Conservation (phyloP, 2,888 invertebrate genomes). For the Acleris literana region DNA sequence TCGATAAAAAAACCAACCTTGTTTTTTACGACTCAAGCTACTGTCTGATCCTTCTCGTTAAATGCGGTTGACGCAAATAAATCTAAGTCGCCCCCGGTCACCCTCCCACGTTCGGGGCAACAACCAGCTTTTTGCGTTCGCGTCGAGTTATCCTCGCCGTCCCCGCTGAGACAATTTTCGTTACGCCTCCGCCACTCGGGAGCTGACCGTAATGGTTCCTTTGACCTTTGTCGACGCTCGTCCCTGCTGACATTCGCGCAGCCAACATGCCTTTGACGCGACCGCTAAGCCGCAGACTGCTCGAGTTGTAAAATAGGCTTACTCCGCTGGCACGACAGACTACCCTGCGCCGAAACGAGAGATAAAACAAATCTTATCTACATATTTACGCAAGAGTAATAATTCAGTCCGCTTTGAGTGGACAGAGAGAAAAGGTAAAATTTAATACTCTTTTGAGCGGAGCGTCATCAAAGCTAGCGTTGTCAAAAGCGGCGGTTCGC, state of each 20-base stretch:
- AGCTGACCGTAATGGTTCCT: constrained; percentile 65
- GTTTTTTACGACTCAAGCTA: constrained; percentile 36
- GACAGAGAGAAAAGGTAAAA: constrained; percentile 66
- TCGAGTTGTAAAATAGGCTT: constrained; percentile 42
- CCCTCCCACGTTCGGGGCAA: constrained; percentile 52
- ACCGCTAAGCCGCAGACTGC: constrained; percentile 54
- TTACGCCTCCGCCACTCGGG: constrained; percentile 65
- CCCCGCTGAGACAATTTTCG: constrained; percentile 66
- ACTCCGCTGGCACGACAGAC: constrained; percentile 32
- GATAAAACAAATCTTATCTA: constrained; percentile 50
- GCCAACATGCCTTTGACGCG: constrained; percentile 61
- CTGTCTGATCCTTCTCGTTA: constrained; percentile 35
- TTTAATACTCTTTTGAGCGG: constrained; percentile 70
- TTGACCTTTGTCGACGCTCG: constrained; percentile 66
- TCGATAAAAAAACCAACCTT: constrained; percentile 14
- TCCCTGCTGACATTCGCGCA: constrained; percentile 65
- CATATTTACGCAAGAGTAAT: constrained; percentile 64
- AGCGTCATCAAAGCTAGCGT: constrained; percentile 75
- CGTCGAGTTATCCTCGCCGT: constrained; percentile 63
- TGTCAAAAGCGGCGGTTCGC: constrained; percentile 76
- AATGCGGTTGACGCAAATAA: constrained; percentile 32
- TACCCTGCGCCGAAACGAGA: constrained; percentile 39
- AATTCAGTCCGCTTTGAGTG: constrained; percentile 66
- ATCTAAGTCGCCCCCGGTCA: constrained; percentile 31
- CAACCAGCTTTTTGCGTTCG: constrained; percentile 60